phyloP scores from a whole-genome alignment of 2,888 invertebrate genomes.

The Macrophya alboannulata region DNA sequence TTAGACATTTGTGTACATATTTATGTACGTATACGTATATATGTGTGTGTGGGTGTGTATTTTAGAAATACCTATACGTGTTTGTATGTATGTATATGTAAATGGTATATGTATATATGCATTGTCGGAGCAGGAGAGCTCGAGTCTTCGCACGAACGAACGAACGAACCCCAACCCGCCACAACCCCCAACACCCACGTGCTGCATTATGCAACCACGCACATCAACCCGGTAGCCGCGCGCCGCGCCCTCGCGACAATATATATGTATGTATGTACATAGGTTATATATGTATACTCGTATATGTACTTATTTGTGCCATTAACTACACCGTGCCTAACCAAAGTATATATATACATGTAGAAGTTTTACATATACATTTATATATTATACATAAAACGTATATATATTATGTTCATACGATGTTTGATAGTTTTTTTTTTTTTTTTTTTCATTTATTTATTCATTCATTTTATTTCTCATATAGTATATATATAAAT shows the following conservation, averaged over 20 bases:
- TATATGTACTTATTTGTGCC: background rate
- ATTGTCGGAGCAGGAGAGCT: background rate
- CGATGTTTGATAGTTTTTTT: too few relatives aligned
- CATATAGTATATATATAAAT: too few relatives aligned
- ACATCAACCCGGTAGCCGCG: background rate
- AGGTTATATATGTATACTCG: background rate
- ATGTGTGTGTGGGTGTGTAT: too few relatives aligned
- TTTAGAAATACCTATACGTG: background rate
- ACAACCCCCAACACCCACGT: constrained; percentile 5
- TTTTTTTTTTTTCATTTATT: too few relatives aligned
- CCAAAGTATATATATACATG: background rate
- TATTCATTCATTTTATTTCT: too few relatives aligned
- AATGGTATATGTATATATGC: background rate
- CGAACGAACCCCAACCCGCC: constrained; percentile 1
- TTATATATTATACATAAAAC: too few relatives aligned
- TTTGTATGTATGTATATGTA: background rate
- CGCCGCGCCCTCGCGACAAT: constrained; percentile 1
- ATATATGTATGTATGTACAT: too few relatives aligned
- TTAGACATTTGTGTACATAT: background rate
- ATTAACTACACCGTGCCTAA: background rate
- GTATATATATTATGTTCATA: too few relatives aligned
- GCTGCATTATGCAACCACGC: constrained; percentile 4
- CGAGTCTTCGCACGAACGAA: background rate
- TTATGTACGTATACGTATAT: background rate
- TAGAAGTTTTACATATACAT: too few relatives aligned